These are phyloP conservation scores for Pempheris klunzingeri DNA, from an alignment of 2,797 vertebrate genomes.

Conservation along the genomic window DNA sequence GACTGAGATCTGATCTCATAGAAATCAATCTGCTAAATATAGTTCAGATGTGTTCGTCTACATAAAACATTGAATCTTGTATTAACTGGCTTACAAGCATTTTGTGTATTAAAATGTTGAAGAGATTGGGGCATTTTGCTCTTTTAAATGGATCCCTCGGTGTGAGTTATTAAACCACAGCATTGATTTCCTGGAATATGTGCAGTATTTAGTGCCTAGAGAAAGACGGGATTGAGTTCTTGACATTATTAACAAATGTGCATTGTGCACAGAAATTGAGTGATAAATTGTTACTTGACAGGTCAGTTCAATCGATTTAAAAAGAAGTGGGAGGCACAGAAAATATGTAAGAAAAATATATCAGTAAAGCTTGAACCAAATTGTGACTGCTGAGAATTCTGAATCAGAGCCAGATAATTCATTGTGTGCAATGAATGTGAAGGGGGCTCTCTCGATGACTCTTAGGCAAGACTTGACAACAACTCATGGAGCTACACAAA, in stretches of 20 bases:
- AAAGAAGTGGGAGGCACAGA: constrained; percentile 11
- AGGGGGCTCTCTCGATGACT: constrained; percentile 40
- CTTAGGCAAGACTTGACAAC: constrained; percentile 28
- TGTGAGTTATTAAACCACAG: constrained; percentile 43
- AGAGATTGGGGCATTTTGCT: constrained; percentile 16
- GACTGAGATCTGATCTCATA: background rate
- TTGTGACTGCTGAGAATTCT: constrained; percentile 31
- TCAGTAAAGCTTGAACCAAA: constrained; percentile 40
- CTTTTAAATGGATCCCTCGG: constrained; percentile 31
- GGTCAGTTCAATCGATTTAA: constrained; percentile 42
- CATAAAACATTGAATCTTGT: constrained; percentile 8
- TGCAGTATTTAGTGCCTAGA: constrained; percentile 41
- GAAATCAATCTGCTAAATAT: background rate
- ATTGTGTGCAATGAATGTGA: constrained; percentile 36
- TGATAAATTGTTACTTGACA: constrained; percentile 45
- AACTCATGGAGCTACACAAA: constrained; percentile 35
- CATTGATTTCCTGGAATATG: constrained; percentile 45
- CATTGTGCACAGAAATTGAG: constrained; percentile 41
- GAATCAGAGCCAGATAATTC: constrained; percentile 54
- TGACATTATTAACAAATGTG: constrained; percentile 57
- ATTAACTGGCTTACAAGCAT: constrained; percentile 27
- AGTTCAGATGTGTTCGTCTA: constrained; percentile 1
- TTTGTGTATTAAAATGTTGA: constrained; percentile 10
- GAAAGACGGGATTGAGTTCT: constrained; percentile 43
- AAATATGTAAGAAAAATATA: constrained; percentile 38